Evolutionary conservation across 1,140 invertebrate genomes (phyloP).

Genomic region (Drosophila littoralis): DNA sequence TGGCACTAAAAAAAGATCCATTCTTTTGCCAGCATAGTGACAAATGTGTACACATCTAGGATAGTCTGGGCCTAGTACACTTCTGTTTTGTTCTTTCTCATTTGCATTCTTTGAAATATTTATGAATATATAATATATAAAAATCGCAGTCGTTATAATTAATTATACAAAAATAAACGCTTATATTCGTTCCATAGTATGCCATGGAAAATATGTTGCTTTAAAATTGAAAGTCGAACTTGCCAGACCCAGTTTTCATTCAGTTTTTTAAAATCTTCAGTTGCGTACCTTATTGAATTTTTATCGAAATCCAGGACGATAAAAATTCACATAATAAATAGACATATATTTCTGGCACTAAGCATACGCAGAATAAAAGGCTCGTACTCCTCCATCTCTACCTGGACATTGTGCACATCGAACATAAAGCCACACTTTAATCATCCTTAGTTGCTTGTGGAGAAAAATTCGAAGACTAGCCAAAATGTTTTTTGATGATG

Average conservation of each 20-base stretch:
- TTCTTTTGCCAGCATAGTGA: too few relatives aligned
- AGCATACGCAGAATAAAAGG: slow-evolving; percentile 1
- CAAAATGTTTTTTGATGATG: slow-evolving; percentile 51
- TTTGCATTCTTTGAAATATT: too few relatives aligned
- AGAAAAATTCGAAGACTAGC: not conserved
- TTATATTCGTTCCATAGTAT: not conserved
- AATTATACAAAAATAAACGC: too few relatives aligned
- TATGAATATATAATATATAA: too few relatives aligned
- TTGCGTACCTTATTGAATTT: not conserved
- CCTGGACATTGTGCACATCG: not conserved
- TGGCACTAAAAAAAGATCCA: too few relatives aligned
- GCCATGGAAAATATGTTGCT: not conserved
- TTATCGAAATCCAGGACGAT: slow-evolving; percentile 15
- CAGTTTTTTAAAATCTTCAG: slow-evolving; percentile 25
- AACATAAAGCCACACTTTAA: not conserved
- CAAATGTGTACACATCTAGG: too few relatives aligned
- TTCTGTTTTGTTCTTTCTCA: too few relatives aligned
- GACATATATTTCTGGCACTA: not conserved
- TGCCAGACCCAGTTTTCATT: not conserved
- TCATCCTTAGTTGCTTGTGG: too few relatives aligned
- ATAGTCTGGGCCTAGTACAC: not conserved
- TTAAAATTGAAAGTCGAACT: not conserved
- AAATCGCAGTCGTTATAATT: too few relatives aligned
- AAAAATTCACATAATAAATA: slow-evolving; percentile 16
- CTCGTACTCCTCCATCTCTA: not conserved